phyloP scores from a whole-genome alignment of 2,888 invertebrate species.

The Drosophila pseudotalamancana region DNA sequence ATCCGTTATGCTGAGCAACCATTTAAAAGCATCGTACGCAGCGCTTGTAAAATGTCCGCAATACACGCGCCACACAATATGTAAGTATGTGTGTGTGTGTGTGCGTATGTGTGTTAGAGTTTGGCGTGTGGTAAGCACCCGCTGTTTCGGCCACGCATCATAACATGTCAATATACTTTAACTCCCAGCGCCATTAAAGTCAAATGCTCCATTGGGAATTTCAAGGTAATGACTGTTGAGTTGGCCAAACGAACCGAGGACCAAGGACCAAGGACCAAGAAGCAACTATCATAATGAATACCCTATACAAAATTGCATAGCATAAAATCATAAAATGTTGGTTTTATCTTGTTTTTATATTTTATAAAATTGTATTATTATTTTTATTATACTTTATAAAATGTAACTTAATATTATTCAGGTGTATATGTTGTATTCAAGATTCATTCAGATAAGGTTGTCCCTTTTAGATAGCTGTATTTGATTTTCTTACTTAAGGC shows the following conservation, averaged over 20 bases:
- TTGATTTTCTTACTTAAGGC: too few relatives aligned
- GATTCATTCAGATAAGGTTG: too few relatives aligned
- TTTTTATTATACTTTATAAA: too few relatives aligned
- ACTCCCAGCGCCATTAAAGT: conserved; percentile 74
- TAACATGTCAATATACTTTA: conserved; percentile 79
- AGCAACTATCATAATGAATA: conserved; percentile 28
- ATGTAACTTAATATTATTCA: too few relatives aligned
- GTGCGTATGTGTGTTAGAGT: conserved; percentile 11
- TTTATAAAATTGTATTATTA: too few relatives aligned
- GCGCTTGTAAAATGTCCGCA: conserved; percentile 41
- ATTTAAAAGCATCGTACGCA: conserved; percentile 64
- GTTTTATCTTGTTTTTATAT: too few relatives aligned
- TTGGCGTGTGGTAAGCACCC: conserved; percentile 31
- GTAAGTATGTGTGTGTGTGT: conserved; percentile 18
- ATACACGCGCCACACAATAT: conserved; percentile 42
- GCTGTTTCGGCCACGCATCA: conserved; percentile 73
- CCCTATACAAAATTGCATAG: conserved; percentile 20
- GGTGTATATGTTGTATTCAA: too few relatives aligned
- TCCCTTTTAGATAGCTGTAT: too few relatives aligned
- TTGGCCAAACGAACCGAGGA: conserved; percentile 26
- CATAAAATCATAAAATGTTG: neutral
- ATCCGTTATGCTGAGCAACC: conserved; percentile 29
- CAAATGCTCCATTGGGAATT: conserved; percentile 76
- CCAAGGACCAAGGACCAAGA: neutral
- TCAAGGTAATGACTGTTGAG: conserved; percentile 38